A percentile compares a stretch with the other conserved stretches of the same genome.
phyloP scores from a whole-genome alignment of 2,888 invertebrate species.

The Orchesella flavescens region DNA sequence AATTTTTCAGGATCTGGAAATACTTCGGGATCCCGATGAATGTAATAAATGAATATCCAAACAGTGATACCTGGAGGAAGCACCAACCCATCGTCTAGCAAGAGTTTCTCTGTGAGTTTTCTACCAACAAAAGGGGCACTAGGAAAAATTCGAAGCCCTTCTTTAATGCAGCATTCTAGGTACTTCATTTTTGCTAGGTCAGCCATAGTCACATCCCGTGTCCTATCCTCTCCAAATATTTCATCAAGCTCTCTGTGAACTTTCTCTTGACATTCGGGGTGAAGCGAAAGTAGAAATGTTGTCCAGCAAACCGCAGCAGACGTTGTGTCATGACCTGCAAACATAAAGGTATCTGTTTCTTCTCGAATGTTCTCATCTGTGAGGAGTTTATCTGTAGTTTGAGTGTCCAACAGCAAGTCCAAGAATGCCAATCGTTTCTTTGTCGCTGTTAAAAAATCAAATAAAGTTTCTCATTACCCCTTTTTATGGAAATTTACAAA shows the following conservation, averaged over 20 bases:
- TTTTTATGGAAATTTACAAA: no score
- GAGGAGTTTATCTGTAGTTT: conserved; percentile 75
- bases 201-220: not conserved
- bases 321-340: conserved; percentile 76
- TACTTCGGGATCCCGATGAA: conserved; percentile 11
- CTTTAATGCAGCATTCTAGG: conserved; percentile 21
- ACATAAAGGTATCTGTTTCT: conserved; percentile 82
- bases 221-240: not conserved
- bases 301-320: not conserved
- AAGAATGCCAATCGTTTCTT: conserved; percentile 75
- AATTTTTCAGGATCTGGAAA: conserved; percentile 5
- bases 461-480: no score
- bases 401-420: conserved; percentile 78
- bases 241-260: conserved; percentile 16
- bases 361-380: conserved; percentile 88
- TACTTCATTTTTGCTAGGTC: conserved; percentile 4
- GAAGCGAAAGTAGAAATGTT: not conserved
- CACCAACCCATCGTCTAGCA: not conserved
- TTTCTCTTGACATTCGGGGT: conserved; percentile 12
- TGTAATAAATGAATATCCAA: not conserved
- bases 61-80: not conserved
- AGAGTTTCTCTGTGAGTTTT: conserved; percentile 8
- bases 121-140: conserved; percentile 74
- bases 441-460: conserved; percentile 50
- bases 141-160: not conserved